Conservation (phyloP, 2,797 vertebrate genomes). For the Cossypha caffra region DNA sequence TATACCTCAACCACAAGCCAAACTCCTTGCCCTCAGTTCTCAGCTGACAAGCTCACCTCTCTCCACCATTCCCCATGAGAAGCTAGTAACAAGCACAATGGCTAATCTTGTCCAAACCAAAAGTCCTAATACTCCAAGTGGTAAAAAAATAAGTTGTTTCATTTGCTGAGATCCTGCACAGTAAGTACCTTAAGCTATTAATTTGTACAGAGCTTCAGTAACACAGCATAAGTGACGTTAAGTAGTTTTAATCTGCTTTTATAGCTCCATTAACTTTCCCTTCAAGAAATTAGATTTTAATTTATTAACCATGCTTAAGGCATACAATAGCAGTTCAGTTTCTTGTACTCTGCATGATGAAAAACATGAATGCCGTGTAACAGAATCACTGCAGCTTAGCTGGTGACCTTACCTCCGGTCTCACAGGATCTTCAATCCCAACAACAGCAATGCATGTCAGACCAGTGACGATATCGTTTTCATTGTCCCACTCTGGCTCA, state of each 20-base stretch:
- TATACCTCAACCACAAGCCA: background rate
- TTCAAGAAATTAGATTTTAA: constrained; percentile 35
- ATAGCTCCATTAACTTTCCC: constrained; percentile 32
- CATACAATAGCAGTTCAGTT: background rate
- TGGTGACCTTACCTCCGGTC: constrained; percentile 86
- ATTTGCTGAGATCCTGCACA: background rate
- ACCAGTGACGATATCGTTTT: constrained; percentile 91
- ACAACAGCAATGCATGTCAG: constrained; percentile 96
- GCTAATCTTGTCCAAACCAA: background rate
- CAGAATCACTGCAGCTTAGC: background rate
- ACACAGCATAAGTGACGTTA: constrained; percentile 38
- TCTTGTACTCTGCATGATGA: background rate
- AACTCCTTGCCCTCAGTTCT: background rate
- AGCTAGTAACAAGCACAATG: background rate
- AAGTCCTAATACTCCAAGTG: background rate
- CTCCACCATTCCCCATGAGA: background rate
- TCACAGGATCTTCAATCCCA: constrained; percentile 97
- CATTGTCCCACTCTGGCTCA: constrained; percentile 97
- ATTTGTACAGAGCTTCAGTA: constrained; percentile 18
- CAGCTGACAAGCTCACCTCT: background rate
- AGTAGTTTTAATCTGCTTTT: constrained; percentile 62
- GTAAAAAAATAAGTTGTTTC: background rate
- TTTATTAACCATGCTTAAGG: constrained; percentile 26
- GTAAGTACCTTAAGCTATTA: constrained; percentile 54
- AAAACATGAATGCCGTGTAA: background rate